phyloP scores from a whole-genome alignment of 2,113 vertebrate genomes.

The Gopherus evgoodei region DNA sequence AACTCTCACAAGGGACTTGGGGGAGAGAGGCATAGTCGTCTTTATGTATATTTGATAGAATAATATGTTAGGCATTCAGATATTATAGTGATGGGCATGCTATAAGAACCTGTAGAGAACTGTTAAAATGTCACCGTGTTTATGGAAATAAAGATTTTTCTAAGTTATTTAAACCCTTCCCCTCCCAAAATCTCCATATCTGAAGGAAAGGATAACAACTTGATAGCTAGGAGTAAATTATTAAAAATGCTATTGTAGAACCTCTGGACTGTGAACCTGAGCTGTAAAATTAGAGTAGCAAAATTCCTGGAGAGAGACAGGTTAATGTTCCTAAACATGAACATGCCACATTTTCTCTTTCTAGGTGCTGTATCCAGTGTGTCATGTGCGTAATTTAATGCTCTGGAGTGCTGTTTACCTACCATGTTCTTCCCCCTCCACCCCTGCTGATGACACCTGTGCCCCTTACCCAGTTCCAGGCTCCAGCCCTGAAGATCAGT shows the following conservation, averaged over 20 bases:
- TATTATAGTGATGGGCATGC: not conserved
- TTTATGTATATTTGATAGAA: not conserved
- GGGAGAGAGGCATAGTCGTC: not conserved
- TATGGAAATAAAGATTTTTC: not conserved
- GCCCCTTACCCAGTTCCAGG: slow-evolving; percentile 91
- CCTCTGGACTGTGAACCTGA: not conserved
- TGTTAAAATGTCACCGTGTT: not conserved
- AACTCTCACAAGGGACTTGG: not conserved
- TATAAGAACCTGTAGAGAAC: not conserved
- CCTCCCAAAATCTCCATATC: not conserved
- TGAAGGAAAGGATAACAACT: not conserved
- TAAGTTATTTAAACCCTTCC: not conserved
- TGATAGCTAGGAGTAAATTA: not conserved
- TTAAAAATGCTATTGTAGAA: not conserved
- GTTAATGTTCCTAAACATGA: not conserved
- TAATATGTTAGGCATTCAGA: accelerated
- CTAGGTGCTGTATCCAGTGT: slow-evolving; percentile 96
- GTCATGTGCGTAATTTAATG: slow-evolving; percentile 96
- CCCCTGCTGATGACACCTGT: slow-evolving; percentile 92
- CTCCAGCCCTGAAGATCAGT: slow-evolving; percentile 89
- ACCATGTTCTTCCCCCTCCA: slow-evolving; percentile 94
- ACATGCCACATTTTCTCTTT: not conserved
- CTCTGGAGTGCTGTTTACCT: slow-evolving; percentile 97
- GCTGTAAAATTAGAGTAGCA: accelerated
- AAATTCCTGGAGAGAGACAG: not conserved